Percentiles rank a stretch among this genome's conserved stretches.
Evolutionary conservation across 2,888 invertebrate genomes (phyloP).

Genomic region (Elysia crispata): DNA sequence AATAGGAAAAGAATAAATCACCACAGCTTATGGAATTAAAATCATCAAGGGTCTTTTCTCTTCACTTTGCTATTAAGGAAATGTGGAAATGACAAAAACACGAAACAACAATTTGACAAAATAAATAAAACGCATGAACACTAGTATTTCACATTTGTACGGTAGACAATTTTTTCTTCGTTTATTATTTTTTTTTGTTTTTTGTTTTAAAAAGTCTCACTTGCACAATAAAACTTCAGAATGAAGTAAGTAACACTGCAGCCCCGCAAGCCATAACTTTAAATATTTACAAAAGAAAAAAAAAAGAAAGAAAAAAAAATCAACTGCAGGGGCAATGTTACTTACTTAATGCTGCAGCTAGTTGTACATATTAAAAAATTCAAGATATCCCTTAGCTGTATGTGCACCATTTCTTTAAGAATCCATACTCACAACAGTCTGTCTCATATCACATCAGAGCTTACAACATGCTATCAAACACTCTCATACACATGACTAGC

Average conservation of each 20-base stretch:
- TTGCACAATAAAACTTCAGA: background rate
- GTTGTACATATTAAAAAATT: constrained; percentile 35
- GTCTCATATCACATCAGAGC: constrained; percentile 44
- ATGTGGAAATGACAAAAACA: no score
- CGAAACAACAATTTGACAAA: no score
- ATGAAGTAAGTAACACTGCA: background rate
- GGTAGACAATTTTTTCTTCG: constrained; percentile 33
- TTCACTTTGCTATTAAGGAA: no score
- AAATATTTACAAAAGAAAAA: constrained; percentile 27
- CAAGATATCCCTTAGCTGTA: constrained; percentile 48
- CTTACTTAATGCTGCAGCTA: constrained; percentile 16
- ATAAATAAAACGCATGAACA: no score
- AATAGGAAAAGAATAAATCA: no score
- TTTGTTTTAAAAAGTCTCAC: constrained; percentile 34
- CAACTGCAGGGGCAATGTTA: background rate
- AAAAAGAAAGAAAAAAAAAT: background rate
- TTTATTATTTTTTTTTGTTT: constrained; percentile 34
- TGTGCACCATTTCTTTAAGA: constrained; percentile 48
- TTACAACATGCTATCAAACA: constrained; percentile 14
- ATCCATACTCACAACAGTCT: constrained; percentile 31
- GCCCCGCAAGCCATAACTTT: background rate
- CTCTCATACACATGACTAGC: background rate
- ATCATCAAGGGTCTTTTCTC: no score
- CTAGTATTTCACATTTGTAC: no score
- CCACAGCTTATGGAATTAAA: no score